These are phyloP conservation scores for Diachasma alloeum DNA, from an alignment of 1,140 invertebrate genomes.

Conservation along the genomic window DNA sequence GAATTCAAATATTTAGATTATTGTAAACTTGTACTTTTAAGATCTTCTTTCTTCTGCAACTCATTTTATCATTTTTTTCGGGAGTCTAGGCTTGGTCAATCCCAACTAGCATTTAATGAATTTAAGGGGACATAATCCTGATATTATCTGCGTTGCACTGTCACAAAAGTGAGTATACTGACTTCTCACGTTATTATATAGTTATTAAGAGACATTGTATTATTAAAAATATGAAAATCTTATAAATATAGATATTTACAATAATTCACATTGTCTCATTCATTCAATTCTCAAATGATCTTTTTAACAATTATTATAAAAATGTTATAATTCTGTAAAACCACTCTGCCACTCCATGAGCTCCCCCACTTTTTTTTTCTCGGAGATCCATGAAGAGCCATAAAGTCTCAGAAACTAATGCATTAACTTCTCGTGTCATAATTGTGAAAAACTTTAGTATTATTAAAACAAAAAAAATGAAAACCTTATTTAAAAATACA, in stretches of 20 bases:
- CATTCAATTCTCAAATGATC: too few species aligned
- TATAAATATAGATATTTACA: slow-evolving; percentile 32
- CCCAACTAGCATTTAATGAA: neutral
- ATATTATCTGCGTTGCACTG: slow-evolving; percentile 18
- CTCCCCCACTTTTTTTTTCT: too few species aligned
- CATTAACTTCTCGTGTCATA: too few species aligned
- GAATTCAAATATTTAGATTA: neutral
- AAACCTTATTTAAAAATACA: too few species aligned
- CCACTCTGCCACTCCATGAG: too few species aligned
- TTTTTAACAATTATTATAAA: too few species aligned
- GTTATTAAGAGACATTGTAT: slow-evolving; percentile 21
- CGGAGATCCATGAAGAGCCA: too few species aligned
- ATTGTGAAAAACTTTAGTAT: too few species aligned
- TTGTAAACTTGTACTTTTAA: neutral
- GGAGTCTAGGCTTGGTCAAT: neutral
- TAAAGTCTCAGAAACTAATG: too few species aligned
- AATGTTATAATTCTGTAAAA: too few species aligned
- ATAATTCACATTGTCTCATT: slow-evolving; percentile 20
- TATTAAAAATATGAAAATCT: slow-evolving; percentile 27
- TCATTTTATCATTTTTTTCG: neutral
- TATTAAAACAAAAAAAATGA: too few species aligned
- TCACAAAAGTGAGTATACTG: slow-evolving; percentile 25
- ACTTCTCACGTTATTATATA: slow-evolving; percentile 21
- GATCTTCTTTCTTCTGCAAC: neutral
- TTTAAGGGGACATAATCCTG: neutral